Base-by-base conservation (phyloP, 2,888 invertebrate genomes). In the Nomada goodeniana region DNA sequence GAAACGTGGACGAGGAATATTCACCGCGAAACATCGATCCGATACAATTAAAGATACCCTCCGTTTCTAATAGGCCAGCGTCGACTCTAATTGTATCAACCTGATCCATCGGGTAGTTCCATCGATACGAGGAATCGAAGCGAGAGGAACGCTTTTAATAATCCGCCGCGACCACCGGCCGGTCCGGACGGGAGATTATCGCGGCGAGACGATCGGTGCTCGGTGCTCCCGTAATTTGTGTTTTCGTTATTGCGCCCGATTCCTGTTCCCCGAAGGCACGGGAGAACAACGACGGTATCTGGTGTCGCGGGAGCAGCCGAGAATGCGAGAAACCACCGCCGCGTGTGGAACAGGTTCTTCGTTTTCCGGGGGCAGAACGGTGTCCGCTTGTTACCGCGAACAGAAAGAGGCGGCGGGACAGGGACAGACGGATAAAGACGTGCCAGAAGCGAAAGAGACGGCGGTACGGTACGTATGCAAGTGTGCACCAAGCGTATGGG, bases 321-420 rank as follows among this genome's bases (percentile, higher is more conserved):
- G 88, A 88, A 88, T 86, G 83, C 83, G 88, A 88, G 88, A 88
- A 88, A 84, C 76, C 86, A 61, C 74, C 82, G 68, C 72, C 80
- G 85, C 69, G 85, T 60, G 78, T 68, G 86, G 85, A 91, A 91
- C 91, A 90, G 91, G 90, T 92, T 92, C 89, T 87, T 86, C 85
- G 90, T 89, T 91, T 92, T 92, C 91, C 91, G 92, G 89, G 86
- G 87, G 84, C 86, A 90, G 86, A 84, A 80, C 81, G 76, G 71
- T 67, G 82, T 72, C 59, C 72, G 75, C 79, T 55, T 81, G 76
- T 68, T 82, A 76, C 83, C 80, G 76, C 80, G 78, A 76, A 75
- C n/a, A 60, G 20, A 47, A 36, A 13, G 57, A 47, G n/a, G 15
- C 15, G 20, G 52, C 52, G 23, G 52, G 18, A n/a, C 23, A 23